Percentiles rank a stretch among this genome's conserved stretches.
Evolutionary conservation across 2,113 vertebrate species (phyloP).

Genomic region (Rhinoderma darwinii): DNA sequence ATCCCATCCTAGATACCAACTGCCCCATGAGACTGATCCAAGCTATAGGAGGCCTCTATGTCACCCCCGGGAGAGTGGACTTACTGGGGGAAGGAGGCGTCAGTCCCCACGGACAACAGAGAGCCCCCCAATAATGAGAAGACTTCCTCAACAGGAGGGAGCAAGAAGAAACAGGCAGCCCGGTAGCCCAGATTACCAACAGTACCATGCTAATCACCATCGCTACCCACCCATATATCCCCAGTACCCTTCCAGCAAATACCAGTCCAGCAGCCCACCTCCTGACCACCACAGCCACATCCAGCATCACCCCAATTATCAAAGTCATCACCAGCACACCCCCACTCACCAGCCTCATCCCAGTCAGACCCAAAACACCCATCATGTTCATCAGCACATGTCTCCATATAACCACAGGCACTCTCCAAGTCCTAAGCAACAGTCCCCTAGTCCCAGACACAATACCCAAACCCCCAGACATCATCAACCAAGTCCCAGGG

Average conservation of each 20-base stretch:
- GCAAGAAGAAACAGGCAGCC: constrained; percentile 62
- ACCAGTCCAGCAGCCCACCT: constrained; percentile 61
- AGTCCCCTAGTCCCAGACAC: constrained; percentile 31
- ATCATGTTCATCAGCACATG: constrained; percentile 11
- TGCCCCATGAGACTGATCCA: constrained; percentile 77
- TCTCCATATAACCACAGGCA: constrained; percentile 11
- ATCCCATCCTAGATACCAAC: constrained; percentile 55
- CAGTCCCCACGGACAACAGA: constrained; percentile 60
- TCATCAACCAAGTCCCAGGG: constrained; percentile 36
- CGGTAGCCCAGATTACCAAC: constrained; percentile 57
- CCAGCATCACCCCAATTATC: constrained; percentile 62
- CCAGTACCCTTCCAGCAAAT: constrained; percentile 58
- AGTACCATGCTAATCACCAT: constrained; percentile 71
- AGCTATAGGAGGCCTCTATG: constrained; percentile 90
- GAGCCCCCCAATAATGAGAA: constrained; percentile 61
- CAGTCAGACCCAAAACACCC: not conserved
- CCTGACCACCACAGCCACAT: constrained; percentile 58
- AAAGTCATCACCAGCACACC: constrained; percentile 63
- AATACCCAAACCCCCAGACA: constrained; percentile 10
- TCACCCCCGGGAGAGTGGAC: constrained; percentile 77
- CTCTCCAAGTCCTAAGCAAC: constrained; percentile 29
- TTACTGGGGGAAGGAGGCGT: constrained; percentile 67
- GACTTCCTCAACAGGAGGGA: constrained; percentile 56
- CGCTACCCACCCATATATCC: constrained; percentile 63
- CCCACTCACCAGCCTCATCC: constrained; percentile 57